Conservation (phyloP, 2,113 vertebrate species). For the Rhea pennata region DNA sequence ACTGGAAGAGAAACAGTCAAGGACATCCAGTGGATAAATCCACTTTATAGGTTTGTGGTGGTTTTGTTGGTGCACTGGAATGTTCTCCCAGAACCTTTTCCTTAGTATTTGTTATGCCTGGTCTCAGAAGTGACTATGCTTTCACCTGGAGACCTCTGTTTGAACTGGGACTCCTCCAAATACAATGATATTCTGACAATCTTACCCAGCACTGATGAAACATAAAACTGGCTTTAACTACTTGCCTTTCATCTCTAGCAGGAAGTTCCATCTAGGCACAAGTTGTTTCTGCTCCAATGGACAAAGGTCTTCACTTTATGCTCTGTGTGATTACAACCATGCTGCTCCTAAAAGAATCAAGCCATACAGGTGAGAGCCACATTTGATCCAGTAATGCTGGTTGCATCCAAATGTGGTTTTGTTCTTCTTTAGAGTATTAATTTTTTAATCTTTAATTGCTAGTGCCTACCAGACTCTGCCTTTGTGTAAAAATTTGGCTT, state of each 20-base stretch:
- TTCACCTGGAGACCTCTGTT: not conserved
- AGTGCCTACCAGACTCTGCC: not conserved
- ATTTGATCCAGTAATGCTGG: not conserved
- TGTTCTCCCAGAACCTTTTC: not conserved
- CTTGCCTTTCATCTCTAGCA: slow-evolving; percentile 31
- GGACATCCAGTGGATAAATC: not conserved
- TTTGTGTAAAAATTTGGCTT: not conserved
- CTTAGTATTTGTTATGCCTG: not conserved
- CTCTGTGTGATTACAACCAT: not conserved
- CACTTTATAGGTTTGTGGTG: not conserved
- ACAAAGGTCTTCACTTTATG: not conserved
- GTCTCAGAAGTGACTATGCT: not conserved
- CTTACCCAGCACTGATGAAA: not conserved
- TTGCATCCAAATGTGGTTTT: not conserved
- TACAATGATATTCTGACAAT: not conserved
- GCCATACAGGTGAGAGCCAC: slow-evolving; percentile 63
- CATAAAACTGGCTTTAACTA: not conserved
- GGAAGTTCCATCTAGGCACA: not conserved
- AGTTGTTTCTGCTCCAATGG: slow-evolving; percentile 27
- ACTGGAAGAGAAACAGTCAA: not conserved
- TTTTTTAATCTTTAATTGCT: not conserved
- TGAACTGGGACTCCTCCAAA: not conserved
- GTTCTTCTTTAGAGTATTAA: not conserved
- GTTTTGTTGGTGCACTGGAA: not conserved
- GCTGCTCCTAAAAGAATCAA: slow-evolving; percentile 42